These are phyloP conservation scores for Drosophila paranaensis DNA, from an alignment of 2,888 invertebrate genomes.

Conservation along the genomic window DNA sequence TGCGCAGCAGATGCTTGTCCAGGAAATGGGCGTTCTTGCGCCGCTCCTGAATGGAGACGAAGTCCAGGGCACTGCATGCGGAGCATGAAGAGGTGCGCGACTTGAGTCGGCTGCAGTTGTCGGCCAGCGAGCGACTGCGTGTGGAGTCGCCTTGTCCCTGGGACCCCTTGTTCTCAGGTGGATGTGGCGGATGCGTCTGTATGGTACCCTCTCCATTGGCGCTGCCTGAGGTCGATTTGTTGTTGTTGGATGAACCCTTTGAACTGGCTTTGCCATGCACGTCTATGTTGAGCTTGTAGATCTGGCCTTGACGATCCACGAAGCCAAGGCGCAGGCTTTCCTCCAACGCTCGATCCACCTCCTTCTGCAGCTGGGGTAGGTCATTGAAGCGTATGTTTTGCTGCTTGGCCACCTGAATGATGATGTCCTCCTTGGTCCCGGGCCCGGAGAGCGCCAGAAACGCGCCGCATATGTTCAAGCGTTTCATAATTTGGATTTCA, in stretches of 20 bases:
- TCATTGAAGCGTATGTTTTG: conserved; percentile 52
- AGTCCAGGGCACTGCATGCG: conserved; percentile 2
- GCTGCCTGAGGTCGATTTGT: background rate
- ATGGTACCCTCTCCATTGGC: background rate
- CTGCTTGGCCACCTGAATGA: conserved; percentile 46
- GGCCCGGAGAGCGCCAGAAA: conserved; percentile 21
- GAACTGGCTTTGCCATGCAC: fast-evolving
- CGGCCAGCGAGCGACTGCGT: conserved; percentile 12
- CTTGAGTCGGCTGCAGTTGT: background rate
- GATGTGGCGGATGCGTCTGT: fast-evolving
- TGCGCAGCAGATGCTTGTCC: conserved; percentile 1
- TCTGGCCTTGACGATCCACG: conserved; percentile 19
- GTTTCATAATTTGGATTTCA: conserved; percentile 37
- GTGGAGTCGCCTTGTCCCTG: conserved; percentile 31
- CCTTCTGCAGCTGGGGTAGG: conserved; percentile 33
- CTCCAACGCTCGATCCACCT: conserved; percentile 37
- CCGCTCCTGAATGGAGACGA: background rate
- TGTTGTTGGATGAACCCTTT: background rate
- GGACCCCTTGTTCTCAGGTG: background rate
- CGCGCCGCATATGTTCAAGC: conserved; percentile 32
- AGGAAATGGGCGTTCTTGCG: conserved; percentile 4
- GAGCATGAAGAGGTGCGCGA: conserved; percentile 11
- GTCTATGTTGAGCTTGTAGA: conserved; percentile 23
- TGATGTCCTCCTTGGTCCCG: conserved; percentile 46
- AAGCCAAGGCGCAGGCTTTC: conserved; percentile 38